Conservation (phyloP, 2,888 invertebrate species). For the Oscheius sp. region DNA sequence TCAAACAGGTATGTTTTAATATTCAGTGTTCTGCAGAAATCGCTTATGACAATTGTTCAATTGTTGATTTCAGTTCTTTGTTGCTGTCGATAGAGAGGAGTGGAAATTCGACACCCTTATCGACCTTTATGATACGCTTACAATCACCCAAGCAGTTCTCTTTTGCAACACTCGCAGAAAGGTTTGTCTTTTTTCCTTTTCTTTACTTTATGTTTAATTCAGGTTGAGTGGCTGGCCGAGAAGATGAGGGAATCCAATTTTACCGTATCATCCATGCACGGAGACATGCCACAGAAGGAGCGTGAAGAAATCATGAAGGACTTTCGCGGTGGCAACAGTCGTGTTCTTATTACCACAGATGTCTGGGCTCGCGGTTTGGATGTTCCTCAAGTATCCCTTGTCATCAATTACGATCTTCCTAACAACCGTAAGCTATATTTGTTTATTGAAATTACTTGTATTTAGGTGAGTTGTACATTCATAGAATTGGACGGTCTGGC, state of each 20-base stretch:
- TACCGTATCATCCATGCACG: slow-evolving; percentile 98
- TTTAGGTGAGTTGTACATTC: slow-evolving; percentile 85
- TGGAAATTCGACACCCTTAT: slow-evolving; percentile 99
- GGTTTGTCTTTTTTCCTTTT: slow-evolving; percentile 58
- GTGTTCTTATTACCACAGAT: slow-evolving; percentile 95
- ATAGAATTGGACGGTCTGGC: slow-evolving; percentile 95
- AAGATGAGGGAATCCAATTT: slow-evolving; percentile 99
- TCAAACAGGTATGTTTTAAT: slow-evolving; percentile 80
- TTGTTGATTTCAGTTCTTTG: slow-evolving; percentile 84
- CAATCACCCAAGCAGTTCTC: slow-evolving; percentile 98
- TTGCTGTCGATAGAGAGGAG: slow-evolving; percentile 97
- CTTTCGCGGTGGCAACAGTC: slow-evolving; percentile 72
- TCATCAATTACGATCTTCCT: slow-evolving; percentile 86
- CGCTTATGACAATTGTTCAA: neutral
- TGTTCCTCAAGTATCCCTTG: slow-evolving; percentile 97
- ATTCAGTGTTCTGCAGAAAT: too few species aligned
- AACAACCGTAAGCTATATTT: slow-evolving; percentile 87
- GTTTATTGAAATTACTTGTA: neutral
- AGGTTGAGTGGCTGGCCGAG: slow-evolving; percentile 97
- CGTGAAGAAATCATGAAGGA: slow-evolving; percentile 96
- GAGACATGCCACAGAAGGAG: slow-evolving; percentile 88
- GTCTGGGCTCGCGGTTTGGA: slow-evolving; percentile 99
- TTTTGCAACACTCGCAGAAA: slow-evolving; percentile 91
- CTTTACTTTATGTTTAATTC: slow-evolving; percentile 21
- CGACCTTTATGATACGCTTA: slow-evolving; percentile 96